phyloP scores from a whole-genome alignment of 2,888 invertebrate species.

The Cheilosia variabilis region DNA sequence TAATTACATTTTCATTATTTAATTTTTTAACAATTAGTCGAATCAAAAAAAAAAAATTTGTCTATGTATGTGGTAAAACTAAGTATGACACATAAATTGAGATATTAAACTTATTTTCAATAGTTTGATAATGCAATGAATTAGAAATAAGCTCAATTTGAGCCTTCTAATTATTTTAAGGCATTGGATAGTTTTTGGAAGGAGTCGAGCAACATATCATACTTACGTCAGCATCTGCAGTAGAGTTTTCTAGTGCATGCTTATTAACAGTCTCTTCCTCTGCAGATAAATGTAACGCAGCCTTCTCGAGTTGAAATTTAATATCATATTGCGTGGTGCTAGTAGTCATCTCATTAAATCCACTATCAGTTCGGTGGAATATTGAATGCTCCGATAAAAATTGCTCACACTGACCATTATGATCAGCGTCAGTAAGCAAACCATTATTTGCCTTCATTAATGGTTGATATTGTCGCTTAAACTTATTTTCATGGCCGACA shows the following conservation, averaged over 20 bases:
- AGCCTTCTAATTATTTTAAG: neutral
- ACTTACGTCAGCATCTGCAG: slow-evolving; percentile 61
- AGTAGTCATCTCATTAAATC: slow-evolving; percentile 82
- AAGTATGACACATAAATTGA: slow-evolving; percentile 38
- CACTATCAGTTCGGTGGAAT: slow-evolving; percentile 82
- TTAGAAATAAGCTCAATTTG: slow-evolving; percentile 3
- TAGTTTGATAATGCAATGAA: too few relatives aligned
- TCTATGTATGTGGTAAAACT: slow-evolving; percentile 12
- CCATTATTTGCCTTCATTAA: slow-evolving; percentile 1
- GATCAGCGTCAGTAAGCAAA: slow-evolving; percentile 1
- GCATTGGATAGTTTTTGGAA: slow-evolving; percentile 47
- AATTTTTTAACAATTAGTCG: neutral
- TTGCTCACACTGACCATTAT: neutral
- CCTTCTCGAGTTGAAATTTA: slow-evolving; percentile 10
- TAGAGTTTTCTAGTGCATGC: neutral
- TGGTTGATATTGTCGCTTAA: slow-evolving; percentile 1
- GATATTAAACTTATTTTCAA: slow-evolving; percentile 4
- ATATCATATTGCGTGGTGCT: slow-evolving; percentile 72
- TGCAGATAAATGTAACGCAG: slow-evolving; percentile 7
- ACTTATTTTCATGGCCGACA: neutral
- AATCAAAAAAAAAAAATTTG: slow-evolving; percentile 1
- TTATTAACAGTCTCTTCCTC: slow-evolving; percentile 9
- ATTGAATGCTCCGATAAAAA: slow-evolving; percentile 37
- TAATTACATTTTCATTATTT: slow-evolving; percentile 5
- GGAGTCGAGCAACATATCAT: slow-evolving; percentile 76